Percentiles rank a stretch among this genome's conserved stretches.
phyloP scores from a whole-genome alignment of 2,888 invertebrate genomes.

The Fragum whitleyi region DNA sequence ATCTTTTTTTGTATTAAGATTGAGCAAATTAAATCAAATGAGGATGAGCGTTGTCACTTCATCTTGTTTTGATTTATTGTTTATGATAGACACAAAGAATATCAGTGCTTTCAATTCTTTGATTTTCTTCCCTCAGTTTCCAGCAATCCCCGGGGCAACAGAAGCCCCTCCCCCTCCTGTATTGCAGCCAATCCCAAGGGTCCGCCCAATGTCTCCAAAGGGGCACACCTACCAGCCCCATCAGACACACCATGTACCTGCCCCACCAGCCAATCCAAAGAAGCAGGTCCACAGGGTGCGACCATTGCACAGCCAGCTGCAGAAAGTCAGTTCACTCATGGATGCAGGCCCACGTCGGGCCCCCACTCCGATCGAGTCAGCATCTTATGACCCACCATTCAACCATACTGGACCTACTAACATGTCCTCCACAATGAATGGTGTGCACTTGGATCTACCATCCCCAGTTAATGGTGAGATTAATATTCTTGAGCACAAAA shows the following conservation, averaged over 20 bases:
- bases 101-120: not conserved
- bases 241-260: not conserved
- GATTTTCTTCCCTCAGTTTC: not conserved
- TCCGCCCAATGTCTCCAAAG: conserved; percentile 22
- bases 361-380: conserved; percentile 18
- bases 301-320: conserved; percentile 22
- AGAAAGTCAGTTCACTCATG: conserved; percentile 18
- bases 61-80: too few species aligned
- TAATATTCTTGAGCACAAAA: too few species aligned
- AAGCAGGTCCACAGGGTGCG: conserved; percentile 15
- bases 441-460: conserved; percentile 14
- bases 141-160: conserved; percentile 7
- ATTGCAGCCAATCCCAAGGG: conserved; percentile 20
- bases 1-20: too few species aligned
- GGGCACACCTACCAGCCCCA: conserved; percentile 21
- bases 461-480: conserved; percentile 15
- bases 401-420: not conserved
- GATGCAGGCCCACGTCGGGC: conserved; percentile 22
- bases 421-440: not conserved
- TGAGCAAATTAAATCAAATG: too few species aligned
- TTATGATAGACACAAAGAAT: too few species aligned
- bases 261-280: conserved; percentile 12
- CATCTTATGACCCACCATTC: conserved; percentile 9
- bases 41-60: too few species aligned
- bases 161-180: not conserved